Evolutionary conservation across 92 coral and sea anemone genomes (phyloP).

Genomic region (Siderastrea radians): DNA sequence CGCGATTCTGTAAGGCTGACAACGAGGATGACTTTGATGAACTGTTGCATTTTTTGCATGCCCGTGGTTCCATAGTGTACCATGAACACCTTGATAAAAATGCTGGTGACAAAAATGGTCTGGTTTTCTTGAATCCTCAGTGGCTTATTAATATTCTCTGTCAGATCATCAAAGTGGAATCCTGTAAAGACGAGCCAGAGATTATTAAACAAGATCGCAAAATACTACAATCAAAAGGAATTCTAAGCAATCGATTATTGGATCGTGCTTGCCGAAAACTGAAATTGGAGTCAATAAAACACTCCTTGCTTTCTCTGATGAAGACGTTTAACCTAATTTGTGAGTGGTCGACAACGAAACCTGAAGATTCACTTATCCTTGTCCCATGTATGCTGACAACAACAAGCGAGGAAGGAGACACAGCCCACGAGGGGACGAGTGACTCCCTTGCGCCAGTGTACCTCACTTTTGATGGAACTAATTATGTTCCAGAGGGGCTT

Average conservation of each 20-base stretch:
- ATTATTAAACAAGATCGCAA: neutral
- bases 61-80: slow-evolving; percentile 10
- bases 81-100: neutral
- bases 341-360: neutral
- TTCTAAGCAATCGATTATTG: neutral
- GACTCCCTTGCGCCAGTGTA: no score
- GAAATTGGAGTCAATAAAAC: neutral
- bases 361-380: neutral
- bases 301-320: neutral
- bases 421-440: neutral
- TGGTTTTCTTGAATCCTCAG: no score
- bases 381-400: slow-evolving; percentile 1
- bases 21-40: slow-evolving; percentile 9
- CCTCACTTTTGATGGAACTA: no score
- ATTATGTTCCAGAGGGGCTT: no score
- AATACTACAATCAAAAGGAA: neutral
- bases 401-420: neutral
- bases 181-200: neutral
- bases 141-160: neutral
- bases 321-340: slow-evolving; percentile 19
- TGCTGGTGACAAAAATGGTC: neutral
- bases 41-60: slow-evolving; percentile 3
- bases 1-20: neutral
- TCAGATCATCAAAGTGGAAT: neutral
- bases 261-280: neutral